Evolutionary conservation across 2,888 invertebrate species (phyloP), one percentile per base, ranked within the genome.

Genomic region (Neelides folsomi): DNA sequence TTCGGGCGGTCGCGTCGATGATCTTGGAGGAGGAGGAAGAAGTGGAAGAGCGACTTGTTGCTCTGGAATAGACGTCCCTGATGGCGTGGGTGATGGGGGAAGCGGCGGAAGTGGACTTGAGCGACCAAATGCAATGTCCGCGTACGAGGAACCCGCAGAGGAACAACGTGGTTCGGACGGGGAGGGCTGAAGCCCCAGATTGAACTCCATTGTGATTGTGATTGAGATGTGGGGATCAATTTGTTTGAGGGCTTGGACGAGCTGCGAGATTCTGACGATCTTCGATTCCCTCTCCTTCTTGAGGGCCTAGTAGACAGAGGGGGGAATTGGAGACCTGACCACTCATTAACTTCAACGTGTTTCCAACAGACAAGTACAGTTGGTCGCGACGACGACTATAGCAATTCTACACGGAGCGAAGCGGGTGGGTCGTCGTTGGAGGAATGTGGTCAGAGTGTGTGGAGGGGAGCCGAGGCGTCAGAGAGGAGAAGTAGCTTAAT

Each of bases 401-500:
- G 27, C 27, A 27, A 27, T 27, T 27, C 27, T 27, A 27, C 27
- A 27, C 27, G 27, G 27, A 27, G 27, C 27, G 27, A 27, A 27
- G 27, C 27, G 27, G 27, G 27, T 27, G 27, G 27, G 12, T 37
- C 15, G 38, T n/a, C 35, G 35, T n/a, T 35, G 46, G 27, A n/a
- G 38, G 47, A 13, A 19, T 37, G 47, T 27, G 27, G 27, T 27
- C 27, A 27, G 27, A 27, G 27, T 27, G 27, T 27, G 27, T 27
- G 53, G 36, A 52, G 46, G 49, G 56, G 56, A 50, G 51, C 53
- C 49, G 89, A 88, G 67, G 80, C 81, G 74, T 87, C 89, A 70
- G 86, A 82, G 76, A 87, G 85, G 71, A 84, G 78, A 68, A 90
- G 76, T 67, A 86, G 76, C 73, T 88, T 89, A 70, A 88, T 83